phyloP scores from a whole-genome alignment of 2,888 invertebrate species.

The Tachina grossa region DNA sequence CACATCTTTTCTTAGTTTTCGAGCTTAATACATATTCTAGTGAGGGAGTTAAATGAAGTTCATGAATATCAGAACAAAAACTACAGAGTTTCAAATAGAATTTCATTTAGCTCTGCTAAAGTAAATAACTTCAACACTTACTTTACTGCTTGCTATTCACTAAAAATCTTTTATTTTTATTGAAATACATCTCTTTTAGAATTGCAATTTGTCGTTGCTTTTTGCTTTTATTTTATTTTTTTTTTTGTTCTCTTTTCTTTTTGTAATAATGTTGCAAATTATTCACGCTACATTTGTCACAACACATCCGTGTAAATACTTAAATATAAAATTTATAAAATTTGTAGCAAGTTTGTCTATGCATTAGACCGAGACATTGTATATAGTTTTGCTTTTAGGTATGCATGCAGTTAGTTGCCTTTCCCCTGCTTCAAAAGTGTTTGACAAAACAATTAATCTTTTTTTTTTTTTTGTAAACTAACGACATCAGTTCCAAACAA shows the following conservation, averaged over 20 bases:
- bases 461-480: conserved; percentile 6
- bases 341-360: conserved; percentile 14
- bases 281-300: conserved; percentile 69
- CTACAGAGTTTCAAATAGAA: too few species aligned
- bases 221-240: not conserved
- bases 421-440: conserved; percentile 12
- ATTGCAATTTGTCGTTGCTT: conserved; percentile 7
- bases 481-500: conserved; percentile 51
- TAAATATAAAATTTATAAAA: not conserved
- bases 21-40: too few species aligned
- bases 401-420: not conserved
- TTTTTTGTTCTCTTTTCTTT: not conserved
- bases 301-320: conserved; percentile 65
- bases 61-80: too few species aligned
- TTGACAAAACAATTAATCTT: conserved; percentile 66
- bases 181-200: not conserved
- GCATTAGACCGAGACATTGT: conserved; percentile 25
- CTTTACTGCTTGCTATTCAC: too few species aligned
- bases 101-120: too few species aligned
- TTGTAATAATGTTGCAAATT: conserved; percentile 51
- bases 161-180: not conserved
- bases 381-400: not conserved
- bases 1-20: too few species aligned
- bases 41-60: too few species aligned
- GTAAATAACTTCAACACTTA: too few species aligned